Evolutionary conservation across 2,888 invertebrate species (phyloP).

Genomic region (Amiota minor): DNA sequence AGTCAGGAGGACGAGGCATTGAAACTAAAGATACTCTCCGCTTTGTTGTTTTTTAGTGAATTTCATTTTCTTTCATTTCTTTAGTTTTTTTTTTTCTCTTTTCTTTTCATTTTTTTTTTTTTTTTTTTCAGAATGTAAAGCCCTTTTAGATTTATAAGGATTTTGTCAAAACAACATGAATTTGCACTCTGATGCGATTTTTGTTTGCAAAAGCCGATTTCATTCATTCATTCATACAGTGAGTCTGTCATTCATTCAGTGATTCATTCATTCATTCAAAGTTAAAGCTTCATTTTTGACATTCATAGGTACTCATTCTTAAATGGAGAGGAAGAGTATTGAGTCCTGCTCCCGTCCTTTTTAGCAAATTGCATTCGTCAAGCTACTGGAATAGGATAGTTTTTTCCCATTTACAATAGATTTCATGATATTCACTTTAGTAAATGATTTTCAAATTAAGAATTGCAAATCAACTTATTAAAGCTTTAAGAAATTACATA

Average conservation of each 20-base stretch:
- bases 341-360: too few species aligned
- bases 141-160: constrained; percentile 66
- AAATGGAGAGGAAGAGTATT: too few species aligned
- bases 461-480: too few species aligned
- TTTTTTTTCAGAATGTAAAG: constrained; percentile 18
- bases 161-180: constrained; percentile 69
- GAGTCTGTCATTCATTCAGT: background rate
- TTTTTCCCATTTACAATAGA: too few species aligned
- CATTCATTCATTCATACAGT: constrained; percentile 36
- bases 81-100: background rate
- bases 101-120: background rate
- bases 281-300: too few species aligned
- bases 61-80: background rate
- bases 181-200: constrained; percentile 70
- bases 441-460: too few species aligned
- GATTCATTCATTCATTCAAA: constrained; percentile 16
- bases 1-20: background rate
- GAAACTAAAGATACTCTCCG: background rate
- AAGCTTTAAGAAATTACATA: too few species aligned
- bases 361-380: too few species aligned
- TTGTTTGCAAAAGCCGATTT: constrained; percentile 62
- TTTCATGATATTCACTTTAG: too few species aligned
- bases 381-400: too few species aligned
- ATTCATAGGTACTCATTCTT: too few species aligned
- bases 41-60: background rate